Conservation (phyloP, 2,888 invertebrate species). For the Spilarctia lutea region DNA sequence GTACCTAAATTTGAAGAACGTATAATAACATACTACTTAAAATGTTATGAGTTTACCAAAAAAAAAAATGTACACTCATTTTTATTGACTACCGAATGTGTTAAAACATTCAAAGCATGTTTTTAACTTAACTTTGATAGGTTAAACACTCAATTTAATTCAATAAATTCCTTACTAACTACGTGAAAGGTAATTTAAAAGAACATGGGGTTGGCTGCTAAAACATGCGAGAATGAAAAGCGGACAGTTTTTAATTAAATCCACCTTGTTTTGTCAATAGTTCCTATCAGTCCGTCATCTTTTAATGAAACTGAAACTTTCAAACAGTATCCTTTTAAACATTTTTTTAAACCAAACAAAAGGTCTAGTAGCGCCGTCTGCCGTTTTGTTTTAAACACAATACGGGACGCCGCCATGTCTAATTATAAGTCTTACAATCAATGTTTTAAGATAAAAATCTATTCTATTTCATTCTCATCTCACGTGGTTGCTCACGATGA, state of each 20-base stretch:
- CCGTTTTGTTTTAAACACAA: background rate
- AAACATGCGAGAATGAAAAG: slow-evolving; percentile 1
- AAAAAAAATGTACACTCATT: no score
- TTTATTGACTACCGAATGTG: no score
- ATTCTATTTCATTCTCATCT: no score
- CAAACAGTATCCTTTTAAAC: slow-evolving; percentile 8
- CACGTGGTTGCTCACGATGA: no score
- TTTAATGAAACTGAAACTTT: slow-evolving; percentile 13
- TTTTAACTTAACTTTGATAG: background rate
- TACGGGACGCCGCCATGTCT: background rate
- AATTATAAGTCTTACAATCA: background rate
- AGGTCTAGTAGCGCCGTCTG: background rate
- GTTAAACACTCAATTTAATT: slow-evolving; percentile 19
- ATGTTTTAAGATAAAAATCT: background rate
- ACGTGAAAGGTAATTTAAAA: slow-evolving; percentile 8
- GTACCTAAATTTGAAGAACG: no score
- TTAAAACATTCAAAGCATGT: no score
- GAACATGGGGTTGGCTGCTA: background rate
- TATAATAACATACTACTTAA: no score
- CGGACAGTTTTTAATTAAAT: slow-evolving; percentile 19
- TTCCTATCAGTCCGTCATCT: slow-evolving; percentile 15
- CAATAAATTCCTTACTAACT: slow-evolving; percentile 21
- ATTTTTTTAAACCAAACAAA: slow-evolving; percentile 3
- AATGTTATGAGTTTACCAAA: no score
- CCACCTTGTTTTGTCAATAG: slow-evolving; percentile 18